Conservation (phyloP, 2,113 vertebrate genomes). For the Saguinus midas region DNA sequence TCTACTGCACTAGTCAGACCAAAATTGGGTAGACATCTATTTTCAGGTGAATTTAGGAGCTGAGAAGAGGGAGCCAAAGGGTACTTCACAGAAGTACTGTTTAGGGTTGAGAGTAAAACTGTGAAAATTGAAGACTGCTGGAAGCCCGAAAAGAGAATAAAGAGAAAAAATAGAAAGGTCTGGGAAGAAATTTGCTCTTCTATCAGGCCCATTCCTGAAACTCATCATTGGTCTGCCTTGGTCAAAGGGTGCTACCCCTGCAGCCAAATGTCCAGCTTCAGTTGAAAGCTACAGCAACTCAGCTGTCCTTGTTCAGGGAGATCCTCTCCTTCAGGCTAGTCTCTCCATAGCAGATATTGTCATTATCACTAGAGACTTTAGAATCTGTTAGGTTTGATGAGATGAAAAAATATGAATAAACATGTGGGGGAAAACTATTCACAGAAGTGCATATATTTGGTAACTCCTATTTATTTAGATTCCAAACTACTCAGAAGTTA, state of each 20-base stretch:
- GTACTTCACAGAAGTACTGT: not conserved
- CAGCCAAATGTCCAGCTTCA: not conserved
- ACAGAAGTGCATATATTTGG: conserved; percentile 47
- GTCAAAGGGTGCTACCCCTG: not conserved
- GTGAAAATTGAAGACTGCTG: not conserved
- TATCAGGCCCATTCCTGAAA: not conserved
- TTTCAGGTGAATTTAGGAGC: not conserved
- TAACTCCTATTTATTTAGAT: conserved; percentile 52
- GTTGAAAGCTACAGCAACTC: not conserved
- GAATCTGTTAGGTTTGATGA: not conserved
- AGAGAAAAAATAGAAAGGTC: not conserved
- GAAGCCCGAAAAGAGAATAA: not conserved
- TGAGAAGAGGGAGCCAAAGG: not conserved
- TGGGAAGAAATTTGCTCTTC: not conserved
- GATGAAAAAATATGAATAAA: conserved; percentile 51
- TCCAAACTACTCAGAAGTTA: conserved; percentile 52
- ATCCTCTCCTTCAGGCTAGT: not conserved
- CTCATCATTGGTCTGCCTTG: not conserved
- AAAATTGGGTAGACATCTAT: not conserved
- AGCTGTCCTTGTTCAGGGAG: not conserved
- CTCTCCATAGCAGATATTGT: not conserved
- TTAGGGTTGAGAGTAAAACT: not conserved
- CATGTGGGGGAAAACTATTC: not conserved
- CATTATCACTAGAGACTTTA: not conserved
- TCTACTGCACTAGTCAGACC: not conserved